A percentile compares a stretch with the other conserved stretches of the same genome.
Conservation (phyloP, 2,113 vertebrate species). For the Neotragus moschatus region DNA sequence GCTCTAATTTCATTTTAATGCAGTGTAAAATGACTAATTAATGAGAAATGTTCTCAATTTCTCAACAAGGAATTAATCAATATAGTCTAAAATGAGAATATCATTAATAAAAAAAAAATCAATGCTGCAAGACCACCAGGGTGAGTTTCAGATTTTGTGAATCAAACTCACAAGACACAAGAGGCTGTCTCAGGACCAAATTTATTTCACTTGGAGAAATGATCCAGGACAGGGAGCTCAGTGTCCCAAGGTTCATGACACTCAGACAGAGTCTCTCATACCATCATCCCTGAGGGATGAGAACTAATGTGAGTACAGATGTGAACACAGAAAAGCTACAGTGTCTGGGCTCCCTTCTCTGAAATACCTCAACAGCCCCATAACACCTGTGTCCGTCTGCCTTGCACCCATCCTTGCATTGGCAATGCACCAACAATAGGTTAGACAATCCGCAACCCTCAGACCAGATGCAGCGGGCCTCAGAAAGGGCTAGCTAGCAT, state of each 20-base stretch:
- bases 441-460: not conserved
- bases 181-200: not conserved
- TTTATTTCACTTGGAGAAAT: not conserved
- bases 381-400: not conserved
- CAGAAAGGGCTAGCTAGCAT: too few species aligned
- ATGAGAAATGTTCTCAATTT: not conserved
- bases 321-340: not conserved
- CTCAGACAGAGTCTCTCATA: not conserved
- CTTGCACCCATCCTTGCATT: rapidly evolving
- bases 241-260: not conserved
- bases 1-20: not conserved
- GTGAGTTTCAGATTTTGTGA: not conserved
- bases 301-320: rapidly evolving
- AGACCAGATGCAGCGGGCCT: not conserved
- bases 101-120: not conserved
- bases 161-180: not conserved
- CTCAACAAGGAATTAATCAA: not conserved
- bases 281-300: not conserved
- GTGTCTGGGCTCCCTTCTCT: not conserved
- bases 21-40: not conserved
- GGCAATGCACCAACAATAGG: not conserved
- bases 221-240: not conserved
- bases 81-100: not conserved
- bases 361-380: not conserved
- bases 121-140: not conserved